These are phyloP conservation scores for Sebastes vulpes DNA, from an alignment of 2,797 vertebrate species.

Conservation along the genomic window DNA sequence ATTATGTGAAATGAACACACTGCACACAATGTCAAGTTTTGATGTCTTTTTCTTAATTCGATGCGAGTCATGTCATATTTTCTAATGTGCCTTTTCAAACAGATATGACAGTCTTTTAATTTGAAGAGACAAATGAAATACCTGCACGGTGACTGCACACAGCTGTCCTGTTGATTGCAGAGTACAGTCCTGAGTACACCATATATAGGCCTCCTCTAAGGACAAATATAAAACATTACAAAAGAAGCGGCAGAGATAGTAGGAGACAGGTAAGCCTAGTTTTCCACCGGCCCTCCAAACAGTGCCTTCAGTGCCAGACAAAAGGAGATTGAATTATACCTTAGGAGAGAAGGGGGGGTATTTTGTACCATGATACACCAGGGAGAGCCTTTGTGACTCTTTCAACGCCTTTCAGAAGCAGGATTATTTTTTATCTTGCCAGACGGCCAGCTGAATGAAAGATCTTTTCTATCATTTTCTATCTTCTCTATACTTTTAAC, in stretches of 20 bases:
- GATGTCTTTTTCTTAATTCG: background rate
- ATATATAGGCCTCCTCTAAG: background rate
- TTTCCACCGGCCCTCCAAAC: slow-evolving; percentile 38
- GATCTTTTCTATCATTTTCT: slow-evolving; percentile 66
- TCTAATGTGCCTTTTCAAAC: background rate
- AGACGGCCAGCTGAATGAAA: slow-evolving; percentile 63
- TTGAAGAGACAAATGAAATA: background rate
- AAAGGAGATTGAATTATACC: slow-evolving; percentile 67
- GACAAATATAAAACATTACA: slow-evolving; percentile 19
- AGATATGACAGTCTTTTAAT: background rate
- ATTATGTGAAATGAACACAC: background rate
- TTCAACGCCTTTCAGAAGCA: slow-evolving; percentile 65
- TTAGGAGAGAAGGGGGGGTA: slow-evolving; percentile 27
- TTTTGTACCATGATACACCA: slow-evolving; percentile 64
- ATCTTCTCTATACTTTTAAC: slow-evolving; percentile 64
- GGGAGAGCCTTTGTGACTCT: slow-evolving; percentile 71
- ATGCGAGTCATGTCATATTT: background rate
- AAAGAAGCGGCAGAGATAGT: background rate
- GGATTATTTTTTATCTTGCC: slow-evolving; percentile 74
- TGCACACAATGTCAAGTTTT: background rate
- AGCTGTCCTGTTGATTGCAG: background rate
- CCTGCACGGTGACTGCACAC: background rate
- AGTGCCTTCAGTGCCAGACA: slow-evolving; percentile 42
- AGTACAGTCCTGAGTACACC: background rate
- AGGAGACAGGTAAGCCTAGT: slow-evolving; percentile 22